Base-by-base conservation (phyloP, 1,140 invertebrate genomes). In the Drosophila seguyi region DNA sequence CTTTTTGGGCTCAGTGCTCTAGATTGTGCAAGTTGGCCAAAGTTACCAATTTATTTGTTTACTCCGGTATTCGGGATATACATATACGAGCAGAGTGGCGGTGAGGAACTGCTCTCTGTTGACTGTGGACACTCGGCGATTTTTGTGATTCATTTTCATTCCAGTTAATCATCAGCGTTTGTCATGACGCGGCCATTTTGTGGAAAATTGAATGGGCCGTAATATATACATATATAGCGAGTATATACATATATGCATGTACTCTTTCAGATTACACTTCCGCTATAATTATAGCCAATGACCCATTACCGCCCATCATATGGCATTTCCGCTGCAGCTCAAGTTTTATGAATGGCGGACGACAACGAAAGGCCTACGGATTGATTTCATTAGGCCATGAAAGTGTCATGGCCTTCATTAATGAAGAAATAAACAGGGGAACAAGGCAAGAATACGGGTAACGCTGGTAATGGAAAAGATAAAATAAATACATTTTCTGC, bases 141-240 rank as follows among this genome's bases (percentile, higher is more conserved):
- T 81, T 76, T 85, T 74, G 81, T 90, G 85, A 90, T 90, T 90
- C 85, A 88, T 75, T 75, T 67, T 41, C 67, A 85, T 85, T 81
- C 69, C 81, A 76, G 75, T 90, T 90, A 90, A 85, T 90, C 81
- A 85, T 41, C 36, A 10, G 38, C 18, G 71, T 58, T 75, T 47
- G 55, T 75, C 41, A 79, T 79, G 75, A 79, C 69, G 61, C 68
- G 60, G 59, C 68, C 57, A 68, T 80, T 82, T 83, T 77, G 61
- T 71, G 59, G 41, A 65, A 36, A 42, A 65, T 72, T 69, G 68
- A 58, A 73, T 74, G 56, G 61, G 29, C 39, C 41, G 42, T 34
- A 47, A 8, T 10, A 41, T 25, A 52, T 25, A 41, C 22, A 52
- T 25, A 20, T 22, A 20, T 13, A 41, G n/a, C 22, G 8, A 13